Evolutionary conservation across 2,113 vertebrate species (phyloP), one percentile per base, ranked within the genome.

Genomic region (Epinephelus moara): DNA sequence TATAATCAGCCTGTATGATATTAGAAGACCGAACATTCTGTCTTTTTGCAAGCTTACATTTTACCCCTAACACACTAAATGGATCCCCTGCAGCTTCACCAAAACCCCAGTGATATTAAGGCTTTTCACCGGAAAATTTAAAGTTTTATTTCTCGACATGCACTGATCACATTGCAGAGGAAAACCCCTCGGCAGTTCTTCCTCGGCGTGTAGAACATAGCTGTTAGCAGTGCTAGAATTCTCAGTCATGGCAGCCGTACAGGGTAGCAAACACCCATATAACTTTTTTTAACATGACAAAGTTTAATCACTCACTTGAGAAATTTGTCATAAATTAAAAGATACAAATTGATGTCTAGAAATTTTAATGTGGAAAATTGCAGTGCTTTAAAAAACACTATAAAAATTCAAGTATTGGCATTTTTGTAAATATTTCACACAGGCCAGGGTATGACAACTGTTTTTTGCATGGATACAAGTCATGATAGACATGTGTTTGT

Each of bases 71-170:
- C 27, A 52, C 73, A 47, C 21, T 61, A 18, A 62, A 17, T 27
- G n/a, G 9, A 74, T 74, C 37, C 0, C 21, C 61, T 52, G 40
- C 45, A 59, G 45, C 30, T 8, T 47, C 2, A 55, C 53, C 17
- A 2, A 17, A 60, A 23, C 53, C 18, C n/a, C 17, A 19, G 6
- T 3, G 18, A 63, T 42, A 50, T 66, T 40, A 25, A 0, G 6
- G 1, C 15, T 64, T 74, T 68, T 74, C 9, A 45, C 30, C 30
- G 2, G 4, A 27, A 70, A 30, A 71, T 37, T 0, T 42, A 3
- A 59, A 33, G 57, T 64, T 75, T 59, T 55, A 0, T 0, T 68
- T 72, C 68, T 30, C 0, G 42, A 23, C 33, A 47, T 19, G 55
- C 55, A 55, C 12, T 27, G 8, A 56, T 37, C 37, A 33, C 18